phyloP scores from a whole-genome alignment of 2,113 vertebrate species.

The Piaya cayana region DNA sequence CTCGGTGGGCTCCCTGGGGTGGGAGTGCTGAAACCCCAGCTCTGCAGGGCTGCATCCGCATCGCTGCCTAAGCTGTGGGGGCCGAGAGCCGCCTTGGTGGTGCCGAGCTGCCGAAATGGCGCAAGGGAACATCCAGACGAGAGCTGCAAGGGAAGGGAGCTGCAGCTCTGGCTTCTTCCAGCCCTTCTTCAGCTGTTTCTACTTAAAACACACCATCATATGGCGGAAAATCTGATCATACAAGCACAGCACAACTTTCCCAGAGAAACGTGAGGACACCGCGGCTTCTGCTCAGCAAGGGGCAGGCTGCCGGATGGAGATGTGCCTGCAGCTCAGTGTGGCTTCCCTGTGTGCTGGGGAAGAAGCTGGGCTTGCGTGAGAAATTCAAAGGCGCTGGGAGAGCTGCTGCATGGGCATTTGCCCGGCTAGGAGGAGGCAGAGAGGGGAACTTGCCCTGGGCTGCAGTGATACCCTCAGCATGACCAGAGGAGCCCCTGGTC shows the following conservation, averaged over 20 bases:
- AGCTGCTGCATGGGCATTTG: neutral
- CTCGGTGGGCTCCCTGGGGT: rapidly evolving
- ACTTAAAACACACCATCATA: constrained; percentile 56
- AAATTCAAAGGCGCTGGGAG: neutral
- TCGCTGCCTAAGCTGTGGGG: rapidly evolving
- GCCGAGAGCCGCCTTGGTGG: rapidly evolving
- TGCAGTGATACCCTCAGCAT: neutral
- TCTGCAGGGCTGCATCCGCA: neutral
- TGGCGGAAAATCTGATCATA: constrained; percentile 51
- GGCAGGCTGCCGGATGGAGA: constrained; percentile 45
- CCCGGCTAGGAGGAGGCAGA: neutral
- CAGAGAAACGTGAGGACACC: constrained; percentile 38
- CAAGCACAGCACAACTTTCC: neutral
- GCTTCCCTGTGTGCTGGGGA: neutral
- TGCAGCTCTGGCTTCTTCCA: neutral
- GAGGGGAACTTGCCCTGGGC: rapidly evolving
- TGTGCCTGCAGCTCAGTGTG: neutral
- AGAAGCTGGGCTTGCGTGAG: neutral
- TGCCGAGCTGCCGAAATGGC: neutral
- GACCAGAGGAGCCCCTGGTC: neutral
- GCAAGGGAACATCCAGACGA: neutral
- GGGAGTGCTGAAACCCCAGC: neutral
- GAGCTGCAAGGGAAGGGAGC: constrained; percentile 31
- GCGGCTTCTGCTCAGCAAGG: neutral
- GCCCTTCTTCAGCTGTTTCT: constrained; percentile 68